These are phyloP conservation scores for Coluber constrictor DNA, from an alignment of 2,797 vertebrate species.

Conservation along the genomic window DNA sequence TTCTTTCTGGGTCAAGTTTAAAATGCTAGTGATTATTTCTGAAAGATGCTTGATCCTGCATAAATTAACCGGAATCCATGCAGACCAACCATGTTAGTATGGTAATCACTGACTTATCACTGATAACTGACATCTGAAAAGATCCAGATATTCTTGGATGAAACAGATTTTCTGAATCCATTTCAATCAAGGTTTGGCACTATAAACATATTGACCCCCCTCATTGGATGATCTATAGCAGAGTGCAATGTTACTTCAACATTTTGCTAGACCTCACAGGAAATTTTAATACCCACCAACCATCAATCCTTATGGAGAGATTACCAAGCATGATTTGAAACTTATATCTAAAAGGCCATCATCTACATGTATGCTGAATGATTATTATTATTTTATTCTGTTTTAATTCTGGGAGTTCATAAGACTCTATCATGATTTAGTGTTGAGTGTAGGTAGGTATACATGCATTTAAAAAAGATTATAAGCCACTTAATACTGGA, in stretches of 20 bases:
- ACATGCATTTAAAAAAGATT: background rate
- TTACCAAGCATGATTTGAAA: background rate
- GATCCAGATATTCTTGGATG: background rate
- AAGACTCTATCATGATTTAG: background rate
- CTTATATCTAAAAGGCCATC: background rate
- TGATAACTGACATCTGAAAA: background rate
- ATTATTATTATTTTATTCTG: background rate
- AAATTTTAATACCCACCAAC: background rate
- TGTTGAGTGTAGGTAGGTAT: background rate
- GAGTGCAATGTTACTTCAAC: background rate
- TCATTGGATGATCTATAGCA: background rate
- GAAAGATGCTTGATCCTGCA: background rate
- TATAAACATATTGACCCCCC: background rate
- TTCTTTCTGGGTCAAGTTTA: background rate
- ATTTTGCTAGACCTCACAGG: background rate
- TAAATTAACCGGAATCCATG: background rate
- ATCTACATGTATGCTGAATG: background rate
- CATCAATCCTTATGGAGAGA: background rate
- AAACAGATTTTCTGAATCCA: background rate
- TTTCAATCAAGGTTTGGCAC: background rate
- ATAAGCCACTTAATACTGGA: background rate
- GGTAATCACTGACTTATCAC: too few species aligned
- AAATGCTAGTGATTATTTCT: background rate
- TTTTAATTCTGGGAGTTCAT: background rate
- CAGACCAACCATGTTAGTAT: background rate